Evolutionary conservation across 37 sponge, comb jelly and placozoan genomes (phyloP).

Genomic region (Halisarca cf. caerulea): DNA sequence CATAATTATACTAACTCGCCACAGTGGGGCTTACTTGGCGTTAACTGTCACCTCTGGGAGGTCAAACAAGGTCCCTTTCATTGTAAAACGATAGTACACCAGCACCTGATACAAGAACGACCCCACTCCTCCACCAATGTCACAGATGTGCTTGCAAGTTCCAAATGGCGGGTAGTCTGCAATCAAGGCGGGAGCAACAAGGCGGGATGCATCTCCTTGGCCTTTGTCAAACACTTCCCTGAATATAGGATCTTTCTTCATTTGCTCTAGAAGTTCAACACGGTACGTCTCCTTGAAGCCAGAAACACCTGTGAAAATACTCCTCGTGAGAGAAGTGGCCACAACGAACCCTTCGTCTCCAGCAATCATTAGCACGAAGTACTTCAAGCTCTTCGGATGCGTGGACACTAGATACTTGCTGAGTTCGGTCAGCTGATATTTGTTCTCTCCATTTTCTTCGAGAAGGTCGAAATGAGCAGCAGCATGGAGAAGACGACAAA

Average conservation of each 20-base stretch:
- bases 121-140: conserved; percentile 83
- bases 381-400: conserved; percentile 75
- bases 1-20: no score
- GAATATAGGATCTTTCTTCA: conserved; percentile 49
- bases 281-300: conserved; percentile 78
- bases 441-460: conserved; percentile 33
- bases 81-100: conserved; percentile 54
- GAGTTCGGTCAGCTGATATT: conserved; percentile 66
- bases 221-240: conserved; percentile 55
- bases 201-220: conserved; percentile 41
- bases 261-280: conserved; percentile 52
- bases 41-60: conserved; percentile 64
- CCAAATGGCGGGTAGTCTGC: conserved; percentile 75
- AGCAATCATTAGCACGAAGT: conserved; percentile 65
- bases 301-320: conserved; percentile 66
- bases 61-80: conserved; percentile 78
- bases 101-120: conserved; percentile 60
- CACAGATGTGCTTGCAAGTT: conserved; percentile 81
- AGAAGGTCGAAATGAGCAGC: conserved; percentile 79
- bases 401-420: conserved; percentile 58
- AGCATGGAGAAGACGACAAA: conserved; percentile 74
- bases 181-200: conserved; percentile 72
- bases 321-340: conserved; percentile 63
- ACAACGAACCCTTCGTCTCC: conserved; percentile 77
- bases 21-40: conserved; percentile 55